Percentiles rank a stretch among this genome's conserved stretches.
Conservation (phyloP, 2,113 vertebrate species). For the Mormyrus iriodes region DNA sequence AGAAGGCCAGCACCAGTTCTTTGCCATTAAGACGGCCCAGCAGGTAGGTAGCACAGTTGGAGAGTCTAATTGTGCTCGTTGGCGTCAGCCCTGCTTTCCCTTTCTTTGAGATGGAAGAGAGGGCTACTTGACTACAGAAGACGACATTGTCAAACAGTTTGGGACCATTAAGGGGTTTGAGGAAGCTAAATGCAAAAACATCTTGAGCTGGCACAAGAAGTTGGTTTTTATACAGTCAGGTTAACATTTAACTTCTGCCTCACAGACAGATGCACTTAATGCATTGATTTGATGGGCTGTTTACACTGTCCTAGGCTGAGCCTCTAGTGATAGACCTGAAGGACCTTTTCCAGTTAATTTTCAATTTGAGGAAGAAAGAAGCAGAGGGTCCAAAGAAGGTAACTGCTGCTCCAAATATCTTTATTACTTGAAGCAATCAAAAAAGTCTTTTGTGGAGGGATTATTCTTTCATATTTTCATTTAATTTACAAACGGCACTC, state of each 20-base stretch:
- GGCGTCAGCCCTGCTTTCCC: not conserved
- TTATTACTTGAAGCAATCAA: not conserved
- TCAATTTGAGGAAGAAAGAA: constrained; percentile 85
- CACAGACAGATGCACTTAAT: not conserved
- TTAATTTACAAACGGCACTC: not conserved
- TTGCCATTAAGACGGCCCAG: constrained; percentile 91
- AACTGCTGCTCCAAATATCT: not conserved
- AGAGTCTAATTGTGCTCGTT: not conserved
- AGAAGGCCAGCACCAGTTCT: constrained; percentile 95
- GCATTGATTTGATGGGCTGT: not conserved
- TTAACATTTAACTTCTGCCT: not conserved
- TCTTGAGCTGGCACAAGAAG: not conserved
- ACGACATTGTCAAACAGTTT: not conserved
- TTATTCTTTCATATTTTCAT: not conserved
- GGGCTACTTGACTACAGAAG: not conserved
- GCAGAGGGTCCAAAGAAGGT: constrained; percentile 74
- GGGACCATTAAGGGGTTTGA: not conserved
- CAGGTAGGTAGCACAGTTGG: constrained; percentile 78
- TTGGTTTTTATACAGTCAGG: not conserved
- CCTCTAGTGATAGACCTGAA: constrained; percentile 89
- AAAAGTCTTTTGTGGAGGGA: not conserved
- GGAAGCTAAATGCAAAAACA: not conserved
- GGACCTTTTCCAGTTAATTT: constrained; percentile 92
- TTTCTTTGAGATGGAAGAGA: not conserved
- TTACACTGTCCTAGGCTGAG: constrained; percentile 68